Evolutionary conservation across 1,140 invertebrate species (phyloP), one percentile per base, ranked within the genome.

Genomic region (Goniozus legneri): DNA sequence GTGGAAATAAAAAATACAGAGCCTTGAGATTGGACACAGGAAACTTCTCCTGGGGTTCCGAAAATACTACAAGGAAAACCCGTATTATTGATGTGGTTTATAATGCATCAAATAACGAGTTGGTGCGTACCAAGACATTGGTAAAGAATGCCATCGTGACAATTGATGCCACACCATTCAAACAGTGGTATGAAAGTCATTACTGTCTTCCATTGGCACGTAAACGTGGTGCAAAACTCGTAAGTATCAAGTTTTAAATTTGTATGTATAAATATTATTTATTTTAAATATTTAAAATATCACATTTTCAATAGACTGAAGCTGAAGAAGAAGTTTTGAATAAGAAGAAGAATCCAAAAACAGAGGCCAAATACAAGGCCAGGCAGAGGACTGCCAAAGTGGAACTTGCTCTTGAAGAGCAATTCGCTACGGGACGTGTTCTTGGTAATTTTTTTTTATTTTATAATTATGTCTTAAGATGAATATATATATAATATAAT

Each of bases 21-120:
- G 97, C 96, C 40, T 82, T 99, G 38, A 88, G 97, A 71, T 79
- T 99, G 47, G 97, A 99, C 68, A 85, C 84, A 60, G 96, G 96
- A 57, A 98, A 97, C 71, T 98, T 98, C 65, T 85, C 95, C 0
- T 99, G 96, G 96, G 93, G 92, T 34, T 97, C 95, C 39, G 95
- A 98, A 83, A 88, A 94, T 85, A 80, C 85, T 52, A 88, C 97
- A 10, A 84, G 93, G 36, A 98, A 96, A 77, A 95, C 96, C 20
- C 89, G 97, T 85, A 92, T 99, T 64, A 96, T 99, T 69, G 97
- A 99, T 80, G 95, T 98, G 36, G 92, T 99, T 10, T 99, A 99
- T 83, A 99, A 99, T 80, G 95, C 97, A n/a, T 96, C 92, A 47
- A 99, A 98, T 82, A 95, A 96, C 73, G 96, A 98, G 76, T 84